phyloP scores from a whole-genome alignment of 2,797 vertebrate genomes.

The Picus viridis region DNA sequence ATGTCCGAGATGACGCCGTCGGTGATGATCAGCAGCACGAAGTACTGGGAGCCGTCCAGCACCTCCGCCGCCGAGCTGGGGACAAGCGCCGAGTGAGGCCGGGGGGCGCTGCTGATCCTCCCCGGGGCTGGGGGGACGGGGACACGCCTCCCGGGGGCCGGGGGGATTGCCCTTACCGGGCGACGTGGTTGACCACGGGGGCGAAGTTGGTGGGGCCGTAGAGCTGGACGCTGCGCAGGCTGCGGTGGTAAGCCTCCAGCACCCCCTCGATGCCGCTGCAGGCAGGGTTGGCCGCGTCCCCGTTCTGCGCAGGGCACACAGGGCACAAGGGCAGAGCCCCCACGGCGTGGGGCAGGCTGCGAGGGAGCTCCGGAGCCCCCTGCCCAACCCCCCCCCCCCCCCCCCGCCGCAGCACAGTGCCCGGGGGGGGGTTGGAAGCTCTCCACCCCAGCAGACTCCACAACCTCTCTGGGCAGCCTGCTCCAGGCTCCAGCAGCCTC shows the following conservation, averaged over 20 bases:
- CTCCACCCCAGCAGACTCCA: too few species aligned
- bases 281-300: slow-evolving; percentile 91
- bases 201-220: slow-evolving; percentile 96
- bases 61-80: slow-evolving; percentile 87
- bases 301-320: slow-evolving; percentile 81
- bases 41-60: slow-evolving; percentile 95
- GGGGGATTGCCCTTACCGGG: slow-evolving; percentile 82
- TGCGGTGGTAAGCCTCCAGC: slow-evolving; percentile 93
- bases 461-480: too few species aligned
- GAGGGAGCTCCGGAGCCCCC: not conserved
- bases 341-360: too few species aligned
- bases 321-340: too few species aligned
- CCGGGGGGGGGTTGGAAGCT: too few species aligned
- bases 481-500: too few species aligned
- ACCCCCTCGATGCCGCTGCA: slow-evolving; percentile 94
- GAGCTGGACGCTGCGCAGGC: slow-evolving; percentile 93
- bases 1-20: slow-evolving; percentile 97
- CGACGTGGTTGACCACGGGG: slow-evolving; percentile 93
- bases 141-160: too few species aligned
- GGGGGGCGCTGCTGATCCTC: too few species aligned
- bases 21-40: slow-evolving; percentile 95
- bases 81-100: not conserved
- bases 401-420: not conserved
- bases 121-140: too few species aligned
- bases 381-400: not conserved